Base-by-base conservation (phyloP, 2,797 vertebrate genomes). In the Leptatherina wallacei region DNA sequence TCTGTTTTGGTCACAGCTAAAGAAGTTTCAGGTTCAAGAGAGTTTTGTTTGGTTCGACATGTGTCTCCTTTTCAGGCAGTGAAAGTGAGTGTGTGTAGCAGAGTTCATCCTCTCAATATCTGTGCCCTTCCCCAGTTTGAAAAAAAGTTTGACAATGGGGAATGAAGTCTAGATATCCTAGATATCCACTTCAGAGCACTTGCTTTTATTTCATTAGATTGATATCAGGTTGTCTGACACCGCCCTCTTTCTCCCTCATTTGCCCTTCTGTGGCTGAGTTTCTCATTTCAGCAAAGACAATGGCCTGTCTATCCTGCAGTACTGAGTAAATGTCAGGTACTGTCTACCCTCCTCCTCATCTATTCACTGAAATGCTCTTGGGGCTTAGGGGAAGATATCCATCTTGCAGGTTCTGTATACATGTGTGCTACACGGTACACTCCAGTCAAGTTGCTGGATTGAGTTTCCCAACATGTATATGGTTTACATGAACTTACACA, bases 151-250 rank as follows among this genome's bases (percentile, higher is more conserved):
- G 80, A 86, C 89, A 87, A 84, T 81, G 80, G 40, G 60, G 69
- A 69, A 67, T 66, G 86, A 88, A 88, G 85, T 79, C 56, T 89
- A 91, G 92, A 94, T 89, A 93, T 92, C 88, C 83, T 90, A 89
- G 88, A 88, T 95, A 95, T 95, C 92, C 83, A 77, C 95, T 95
- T 94, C 91, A 65, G 85, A 69, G 89, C 87, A 80, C 88, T 84
- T 75, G 85, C 92, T 95, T 92, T 95, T 94, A 95, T 94, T 93
- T 95, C 94, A 95, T 95, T 93, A 93, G 95, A 96, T 96, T 95
- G 94, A 92, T 95, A 96, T 95, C 93, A 91, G 78, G 20, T 66
- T 93, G 93, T 91, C 91, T 91, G 94, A 93, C 93, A 93, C 92
- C 91, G 66, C 82, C 93, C 94, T 94, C 93, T 92, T 86, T 86